Evolutionary conservation across 2,113 vertebrate species (phyloP).

Genomic region (Macrotis lagotis): DNA sequence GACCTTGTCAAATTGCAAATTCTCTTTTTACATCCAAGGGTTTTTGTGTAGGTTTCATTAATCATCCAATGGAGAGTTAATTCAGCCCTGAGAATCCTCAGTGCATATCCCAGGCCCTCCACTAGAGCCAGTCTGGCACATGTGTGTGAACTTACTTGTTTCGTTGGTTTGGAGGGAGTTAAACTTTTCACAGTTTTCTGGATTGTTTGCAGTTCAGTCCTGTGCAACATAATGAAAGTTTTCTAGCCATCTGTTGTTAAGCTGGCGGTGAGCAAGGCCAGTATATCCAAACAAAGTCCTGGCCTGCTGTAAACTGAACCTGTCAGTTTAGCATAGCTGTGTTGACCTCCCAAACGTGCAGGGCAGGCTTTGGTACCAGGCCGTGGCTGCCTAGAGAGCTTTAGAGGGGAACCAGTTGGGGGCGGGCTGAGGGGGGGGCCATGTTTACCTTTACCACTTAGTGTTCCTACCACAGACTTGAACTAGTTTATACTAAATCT

Average conservation of each 20-base stretch:
- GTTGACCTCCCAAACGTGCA: constrained; percentile 87
- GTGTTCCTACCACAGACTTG: constrained; percentile 84
- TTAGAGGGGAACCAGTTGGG: constrained; percentile 83
- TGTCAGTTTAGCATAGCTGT: constrained; percentile 91
- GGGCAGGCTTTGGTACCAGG: constrained; percentile 91
- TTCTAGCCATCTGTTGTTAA: constrained; percentile 96
- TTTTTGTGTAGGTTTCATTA: constrained; percentile 61
- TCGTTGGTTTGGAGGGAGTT: constrained; percentile 82
- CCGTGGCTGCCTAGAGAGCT: constrained; percentile 81
- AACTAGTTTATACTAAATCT: constrained; percentile 87
- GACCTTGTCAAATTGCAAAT: constrained; percentile 70
- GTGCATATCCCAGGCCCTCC: not conserved
- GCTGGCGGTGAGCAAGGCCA: constrained; percentile 93
- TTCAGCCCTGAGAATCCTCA: not conserved
- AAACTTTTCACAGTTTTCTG: constrained; percentile 86
- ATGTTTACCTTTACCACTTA: constrained; percentile 91
- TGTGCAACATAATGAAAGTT: constrained; percentile 90
- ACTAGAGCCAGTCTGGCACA: constrained; percentile 40
- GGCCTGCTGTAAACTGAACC: constrained; percentile 94
- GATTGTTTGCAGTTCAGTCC: constrained; percentile 87
- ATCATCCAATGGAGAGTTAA: constrained; percentile 57
- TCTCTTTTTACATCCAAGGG: constrained; percentile 65
- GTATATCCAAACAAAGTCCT: constrained; percentile 93
- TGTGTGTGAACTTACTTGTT: not conserved
- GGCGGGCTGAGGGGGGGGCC: constrained; percentile 82